These are phyloP conservation scores for Ctenoplectra terminalis DNA, from an alignment of 1,140 invertebrate species.

Conservation along the genomic window DNA sequence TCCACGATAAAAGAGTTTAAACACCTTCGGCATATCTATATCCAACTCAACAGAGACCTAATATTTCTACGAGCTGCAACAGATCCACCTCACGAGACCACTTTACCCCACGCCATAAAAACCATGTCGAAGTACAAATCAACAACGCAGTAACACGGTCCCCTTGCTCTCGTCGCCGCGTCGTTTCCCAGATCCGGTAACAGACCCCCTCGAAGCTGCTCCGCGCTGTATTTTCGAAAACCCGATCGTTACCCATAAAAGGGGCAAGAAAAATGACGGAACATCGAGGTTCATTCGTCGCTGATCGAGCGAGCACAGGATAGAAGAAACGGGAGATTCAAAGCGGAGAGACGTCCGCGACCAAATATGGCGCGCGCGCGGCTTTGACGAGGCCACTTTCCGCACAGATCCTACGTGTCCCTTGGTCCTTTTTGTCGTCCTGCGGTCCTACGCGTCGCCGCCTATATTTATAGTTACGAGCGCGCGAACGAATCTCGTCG, in stretches of 20 bases:
- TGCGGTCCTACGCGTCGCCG: constrained; percentile 9
- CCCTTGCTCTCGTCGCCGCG: not conserved
- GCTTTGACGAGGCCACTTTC: constrained; percentile 48
- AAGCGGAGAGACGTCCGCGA: constrained; percentile 5
- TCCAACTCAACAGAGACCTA: too few species aligned
- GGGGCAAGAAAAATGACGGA: constrained; percentile 13
- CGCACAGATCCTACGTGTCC: constrained; percentile 20
- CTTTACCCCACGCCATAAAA: not conserved
- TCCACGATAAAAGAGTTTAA: too few species aligned
- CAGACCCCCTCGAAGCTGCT: not conserved
- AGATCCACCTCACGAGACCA: not conserved
- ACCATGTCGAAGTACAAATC: not conserved
- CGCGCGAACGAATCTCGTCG: constrained; percentile 42
- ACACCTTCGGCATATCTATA: too few species aligned
- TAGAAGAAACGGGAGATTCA: not conserved
- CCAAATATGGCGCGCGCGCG: constrained; percentile 54
- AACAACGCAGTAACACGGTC: not conserved
- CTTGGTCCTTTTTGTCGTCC: constrained; percentile 25
- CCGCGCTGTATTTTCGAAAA: not conserved
- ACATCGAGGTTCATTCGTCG: constrained; percentile 5
- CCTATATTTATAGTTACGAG: constrained; percentile 45
- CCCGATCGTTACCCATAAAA: constrained; percentile 4
- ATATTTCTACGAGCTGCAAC: not conserved
- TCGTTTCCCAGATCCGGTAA: not conserved
- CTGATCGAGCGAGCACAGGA: not conserved